These are phyloP conservation scores for Drosophila hawaiiensis DNA, from an alignment of 2,888 invertebrate species.

Conservation along the genomic window DNA sequence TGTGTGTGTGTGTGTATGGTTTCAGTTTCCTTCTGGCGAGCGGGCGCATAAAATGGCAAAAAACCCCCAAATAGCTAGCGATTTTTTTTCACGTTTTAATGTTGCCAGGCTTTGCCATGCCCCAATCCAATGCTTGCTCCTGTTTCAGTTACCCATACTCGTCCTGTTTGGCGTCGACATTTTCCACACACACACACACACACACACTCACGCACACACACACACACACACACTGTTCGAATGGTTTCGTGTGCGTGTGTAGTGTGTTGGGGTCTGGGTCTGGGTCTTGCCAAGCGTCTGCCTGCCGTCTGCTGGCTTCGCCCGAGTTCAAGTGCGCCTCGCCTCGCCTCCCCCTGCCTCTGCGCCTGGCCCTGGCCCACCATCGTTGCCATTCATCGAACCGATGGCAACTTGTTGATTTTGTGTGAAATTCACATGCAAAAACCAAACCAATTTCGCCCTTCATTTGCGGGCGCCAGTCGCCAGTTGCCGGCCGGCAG, in stretches of 20 bases:
- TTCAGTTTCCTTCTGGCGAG: slow-evolving; percentile 70
- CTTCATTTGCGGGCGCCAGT: slow-evolving; percentile 72
- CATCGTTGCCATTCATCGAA: slow-evolving; percentile 68
- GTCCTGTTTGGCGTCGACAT: slow-evolving; percentile 24
- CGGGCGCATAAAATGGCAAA: slow-evolving; percentile 48
- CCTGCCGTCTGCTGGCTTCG: slow-evolving; percentile 70
- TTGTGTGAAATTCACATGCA: slow-evolving; percentile 77
- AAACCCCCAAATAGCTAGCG: slow-evolving; percentile 68
- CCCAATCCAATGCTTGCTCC: slow-evolving; percentile 11
- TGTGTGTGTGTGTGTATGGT: slow-evolving; percentile 37
- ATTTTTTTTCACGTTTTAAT: slow-evolving; percentile 80
- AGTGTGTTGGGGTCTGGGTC: slow-evolving; percentile 39
- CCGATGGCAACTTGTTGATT: slow-evolving; percentile 83
- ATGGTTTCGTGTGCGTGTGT: slow-evolving; percentile 62
- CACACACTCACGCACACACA: slow-evolving; percentile 43
- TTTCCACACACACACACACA: slow-evolving; percentile 41
- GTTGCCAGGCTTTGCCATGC: slow-evolving; percentile 42
- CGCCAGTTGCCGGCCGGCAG: slow-evolving; percentile 44
- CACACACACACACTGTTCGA: slow-evolving; percentile 16
- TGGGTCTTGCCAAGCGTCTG: slow-evolving; percentile 64
- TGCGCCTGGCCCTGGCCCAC: slow-evolving; percentile 9
- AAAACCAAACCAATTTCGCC: slow-evolving; percentile 80
- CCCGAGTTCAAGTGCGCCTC: slow-evolving; percentile 70
- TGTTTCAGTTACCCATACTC: slow-evolving; percentile 17
- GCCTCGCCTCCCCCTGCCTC: slow-evolving; percentile 9